Evolutionary conservation across 2,888 invertebrate genomes (phyloP), one percentile per base, ranked within the genome.

Genomic region (Vesta saturnalis): DNA sequence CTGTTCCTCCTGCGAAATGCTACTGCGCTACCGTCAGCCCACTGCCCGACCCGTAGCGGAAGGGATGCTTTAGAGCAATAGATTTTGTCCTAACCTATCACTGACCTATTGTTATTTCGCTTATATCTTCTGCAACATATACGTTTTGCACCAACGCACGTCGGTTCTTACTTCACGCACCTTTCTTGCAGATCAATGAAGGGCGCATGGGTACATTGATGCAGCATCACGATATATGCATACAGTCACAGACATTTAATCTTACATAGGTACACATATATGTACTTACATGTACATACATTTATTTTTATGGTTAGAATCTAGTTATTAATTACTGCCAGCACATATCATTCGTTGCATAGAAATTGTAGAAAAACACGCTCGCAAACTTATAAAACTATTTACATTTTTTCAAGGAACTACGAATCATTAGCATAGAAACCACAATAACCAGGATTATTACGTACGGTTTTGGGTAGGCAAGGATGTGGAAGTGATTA

Each of bases 21-120:
- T 79, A 82, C 82, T 81, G 81, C 81, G 81, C 82, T 82, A 82
- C 82, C 82, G 80, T 80, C 78, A 78, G 79, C 80, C 80, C 79
- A 80, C 80, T 80, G 78, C 77, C 76, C 75, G 75, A 76, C 74
- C 77, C 73, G 72, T 75, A 74, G 70, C 74, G 76, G 75, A 76
- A 77, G 78, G 77, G 80, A 79, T 79, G 77, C 78, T 78, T 77
- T 79, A 76, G 77, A 77, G 77, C 80, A 79, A 79, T 79, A 76
- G 76, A 66, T 68, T 64, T 69, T 76, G 73, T 73, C 75, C 75
- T 75, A 73, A 72, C 62, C 68, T 72, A 72, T 72, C 67, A 70
- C 67, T 73, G 55, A 61, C 60, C 35, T 57, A 18, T 55, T 65
- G n/a, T 67, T 65, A 15, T 46, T 56, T 6, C 12, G 19, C 49